Conservation (phyloP, 2,888 invertebrate species). For the Erebia ligea region DNA sequence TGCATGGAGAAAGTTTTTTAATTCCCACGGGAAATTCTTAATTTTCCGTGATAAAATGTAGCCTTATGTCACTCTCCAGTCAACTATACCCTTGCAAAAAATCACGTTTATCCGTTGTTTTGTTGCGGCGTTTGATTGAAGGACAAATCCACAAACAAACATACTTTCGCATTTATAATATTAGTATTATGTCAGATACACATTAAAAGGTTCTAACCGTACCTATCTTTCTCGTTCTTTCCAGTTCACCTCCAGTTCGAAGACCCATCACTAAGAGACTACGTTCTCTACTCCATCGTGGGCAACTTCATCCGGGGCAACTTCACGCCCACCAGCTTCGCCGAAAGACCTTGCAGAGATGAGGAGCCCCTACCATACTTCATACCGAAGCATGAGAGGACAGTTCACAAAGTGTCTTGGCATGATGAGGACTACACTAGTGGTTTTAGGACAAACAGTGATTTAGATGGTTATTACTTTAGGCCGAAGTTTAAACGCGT, state of each 20-base stretch:
- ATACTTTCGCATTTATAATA: no score
- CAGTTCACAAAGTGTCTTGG: slow-evolving; percentile 55
- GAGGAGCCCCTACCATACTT: slow-evolving; percentile 66
- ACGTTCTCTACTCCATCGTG: slow-evolving; percentile 69
- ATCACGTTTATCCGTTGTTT: no score
- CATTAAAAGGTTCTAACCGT: no score
- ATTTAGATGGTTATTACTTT: slow-evolving; percentile 60
- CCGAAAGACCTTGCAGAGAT: slow-evolving; percentile 66
- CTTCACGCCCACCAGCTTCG: slow-evolving; percentile 70
- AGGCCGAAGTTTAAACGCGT: slow-evolving; percentile 62
- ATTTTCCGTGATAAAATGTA: no score
- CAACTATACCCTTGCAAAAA: no score
- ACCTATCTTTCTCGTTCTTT: slow-evolving; percentile 47
- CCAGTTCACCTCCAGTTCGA: slow-evolving; percentile 71
- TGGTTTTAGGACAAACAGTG: slow-evolving; percentile 49
- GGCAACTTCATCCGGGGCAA: slow-evolving; percentile 69
- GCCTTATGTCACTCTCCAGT: no score
- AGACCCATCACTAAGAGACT: slow-evolving; percentile 63
- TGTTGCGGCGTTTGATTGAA: no score
- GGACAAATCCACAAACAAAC: no score
- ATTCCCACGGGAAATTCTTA: no score
- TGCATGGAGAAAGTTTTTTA: no score
- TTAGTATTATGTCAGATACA: no score
- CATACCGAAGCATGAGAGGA: slow-evolving; percentile 61
- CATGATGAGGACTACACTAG: slow-evolving; percentile 37